A percentile compares a stretch with the other conserved stretches of the same genome.
Conservation (phyloP, 1,140 invertebrate genomes). For the Trachymyrmex septentrionalis region DNA sequence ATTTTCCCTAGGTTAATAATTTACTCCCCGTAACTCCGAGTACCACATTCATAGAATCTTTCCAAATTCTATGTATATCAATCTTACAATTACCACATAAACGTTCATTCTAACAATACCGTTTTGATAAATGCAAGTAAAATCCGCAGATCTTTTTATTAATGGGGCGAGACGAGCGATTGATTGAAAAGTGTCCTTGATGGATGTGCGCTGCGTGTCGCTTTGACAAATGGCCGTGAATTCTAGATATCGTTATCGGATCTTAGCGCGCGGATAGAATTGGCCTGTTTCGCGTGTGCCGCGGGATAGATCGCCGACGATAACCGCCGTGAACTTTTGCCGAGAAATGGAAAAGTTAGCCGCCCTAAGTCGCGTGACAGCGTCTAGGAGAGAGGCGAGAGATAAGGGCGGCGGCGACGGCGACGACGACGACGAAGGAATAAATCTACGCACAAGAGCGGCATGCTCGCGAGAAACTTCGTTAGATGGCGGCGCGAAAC, state of each 20-base stretch:
- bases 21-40: neutral
- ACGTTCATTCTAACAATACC: neutral
- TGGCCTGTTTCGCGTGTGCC: constrained; percentile 22
- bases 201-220: neutral
- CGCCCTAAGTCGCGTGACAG: constrained; percentile 20
- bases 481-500: constrained; percentile 44
- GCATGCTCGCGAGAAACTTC: constrained; percentile 36
- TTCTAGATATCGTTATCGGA: constrained; percentile 40
- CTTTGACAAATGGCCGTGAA: constrained; percentile 43
- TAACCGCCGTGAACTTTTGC: constrained; percentile 48
- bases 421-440: constrained; percentile 37
- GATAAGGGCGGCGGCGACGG: constrained; percentile 7
- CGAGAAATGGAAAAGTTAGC: constrained; percentile 62
- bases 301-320: constrained; percentile 37
- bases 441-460: constrained; percentile 54
- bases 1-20: neutral
- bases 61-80: neutral
- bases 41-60: neutral
- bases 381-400: constrained; percentile 36
- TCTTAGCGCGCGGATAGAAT: constrained; percentile 24
- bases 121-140: constrained; percentile 4
- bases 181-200: constrained; percentile 37
- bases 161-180: neutral
- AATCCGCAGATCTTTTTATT: neutral
- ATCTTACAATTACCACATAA: constrained; percentile 3